These are phyloP conservation scores for Frankliniella fusca DNA, from an alignment of 2,888 invertebrate genomes.

Conservation along the genomic window DNA sequence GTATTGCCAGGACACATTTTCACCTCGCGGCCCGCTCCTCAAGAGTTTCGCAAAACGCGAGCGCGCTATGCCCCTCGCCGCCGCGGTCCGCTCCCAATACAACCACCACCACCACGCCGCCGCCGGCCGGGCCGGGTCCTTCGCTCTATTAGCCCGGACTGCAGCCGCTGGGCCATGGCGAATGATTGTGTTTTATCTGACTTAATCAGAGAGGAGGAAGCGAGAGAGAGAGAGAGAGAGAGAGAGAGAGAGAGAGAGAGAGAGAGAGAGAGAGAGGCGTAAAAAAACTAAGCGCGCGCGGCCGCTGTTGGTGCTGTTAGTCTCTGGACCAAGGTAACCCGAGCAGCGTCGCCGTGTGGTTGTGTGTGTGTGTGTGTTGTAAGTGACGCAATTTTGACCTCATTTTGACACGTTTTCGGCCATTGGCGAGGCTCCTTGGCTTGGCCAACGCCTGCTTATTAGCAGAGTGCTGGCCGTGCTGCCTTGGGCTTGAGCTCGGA, in stretches of 20 bases:
- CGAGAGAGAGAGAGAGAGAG: not conserved
- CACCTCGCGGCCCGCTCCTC: no score
- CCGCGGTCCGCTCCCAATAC: not conserved
- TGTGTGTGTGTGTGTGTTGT: not conserved
- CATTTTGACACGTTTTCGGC: constrained; percentile 13
- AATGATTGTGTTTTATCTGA: constrained; percentile 25
- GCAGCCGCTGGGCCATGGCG: not conserved
- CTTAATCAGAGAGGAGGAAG: not conserved
- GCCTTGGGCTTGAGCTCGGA: not conserved
- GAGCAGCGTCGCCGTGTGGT: no score
- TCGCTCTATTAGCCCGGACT: not conserved
- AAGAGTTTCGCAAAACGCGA: no score
- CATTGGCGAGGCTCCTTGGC: not conserved
- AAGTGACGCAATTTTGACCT: constrained; percentile 19
- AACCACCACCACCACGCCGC: not conserved
- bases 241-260: not conserved
- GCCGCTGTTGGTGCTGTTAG: not conserved
- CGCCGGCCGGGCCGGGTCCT: not conserved
- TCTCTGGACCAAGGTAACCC: not conserved
- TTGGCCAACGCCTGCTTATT: not conserved
- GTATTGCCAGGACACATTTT: no score
- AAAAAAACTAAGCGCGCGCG: not conserved
- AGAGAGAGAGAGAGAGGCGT: not conserved
- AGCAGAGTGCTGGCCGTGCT: not conserved
- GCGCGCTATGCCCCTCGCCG: not conserved